Conservation (phyloP, 2,113 vertebrate species). For the Cyanoliseus patagonus region DNA sequence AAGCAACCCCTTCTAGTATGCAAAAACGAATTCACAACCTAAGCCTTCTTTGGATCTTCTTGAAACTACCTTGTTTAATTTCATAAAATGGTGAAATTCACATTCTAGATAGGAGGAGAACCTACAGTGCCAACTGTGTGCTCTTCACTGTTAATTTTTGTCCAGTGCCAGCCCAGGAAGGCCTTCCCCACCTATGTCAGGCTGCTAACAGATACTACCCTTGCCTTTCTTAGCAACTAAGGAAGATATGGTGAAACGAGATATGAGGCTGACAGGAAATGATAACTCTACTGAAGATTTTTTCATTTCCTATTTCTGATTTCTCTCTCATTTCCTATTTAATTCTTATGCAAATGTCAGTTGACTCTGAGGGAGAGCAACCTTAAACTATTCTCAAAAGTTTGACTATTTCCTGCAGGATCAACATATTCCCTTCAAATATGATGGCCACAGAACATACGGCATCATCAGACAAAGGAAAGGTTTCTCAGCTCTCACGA, state of each 20-base stretch:
- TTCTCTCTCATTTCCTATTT: background rate
- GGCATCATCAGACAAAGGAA: background rate
- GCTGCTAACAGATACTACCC: background rate
- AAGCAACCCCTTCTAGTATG: background rate
- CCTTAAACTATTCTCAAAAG: background rate
- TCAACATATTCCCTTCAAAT: background rate
- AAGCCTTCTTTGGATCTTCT: background rate
- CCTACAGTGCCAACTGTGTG: background rate
- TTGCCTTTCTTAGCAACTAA: background rate
- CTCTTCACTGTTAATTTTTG: background rate
- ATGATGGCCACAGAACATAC: fast-evolving
- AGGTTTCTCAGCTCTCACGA: background rate
- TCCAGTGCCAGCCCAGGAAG: background rate
- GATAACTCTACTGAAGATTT: background rate
- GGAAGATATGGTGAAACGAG: background rate
- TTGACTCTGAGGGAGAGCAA: background rate
- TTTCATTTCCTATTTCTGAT: background rate
- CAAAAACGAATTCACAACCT: background rate
- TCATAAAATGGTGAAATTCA: background rate
- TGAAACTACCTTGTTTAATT: background rate
- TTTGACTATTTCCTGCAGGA: background rate
- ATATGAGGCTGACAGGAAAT: background rate
- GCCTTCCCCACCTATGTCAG: background rate
- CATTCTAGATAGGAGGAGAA: background rate
- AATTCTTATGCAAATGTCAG: background rate